phyloP scores from a whole-genome alignment of 2,888 invertebrate genomes.

The Calliopum simillimum region DNA sequence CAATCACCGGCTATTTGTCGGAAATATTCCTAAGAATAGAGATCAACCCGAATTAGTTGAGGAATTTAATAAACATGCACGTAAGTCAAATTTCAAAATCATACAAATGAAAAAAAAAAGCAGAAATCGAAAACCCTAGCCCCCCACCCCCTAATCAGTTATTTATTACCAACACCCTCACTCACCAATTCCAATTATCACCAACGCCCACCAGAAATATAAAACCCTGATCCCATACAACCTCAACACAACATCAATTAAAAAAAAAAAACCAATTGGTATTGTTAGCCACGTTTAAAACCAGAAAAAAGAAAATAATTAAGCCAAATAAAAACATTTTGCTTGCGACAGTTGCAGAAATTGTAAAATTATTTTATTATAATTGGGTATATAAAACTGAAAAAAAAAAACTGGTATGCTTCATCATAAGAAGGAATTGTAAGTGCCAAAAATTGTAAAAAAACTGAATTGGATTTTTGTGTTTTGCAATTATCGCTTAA shows the following conservation, averaged over 20 bases:
- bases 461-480: slow-evolving; percentile 64
- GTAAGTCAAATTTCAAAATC: slow-evolving; percentile 77
- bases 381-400: slow-evolving; percentile 39
- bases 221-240: not conserved
- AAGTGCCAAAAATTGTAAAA: slow-evolving; percentile 37
- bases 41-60: slow-evolving; percentile 99
- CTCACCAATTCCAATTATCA: slow-evolving; percentile 5
- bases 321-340: slow-evolving; percentile 35
- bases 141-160: not conserved
- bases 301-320: slow-evolving; percentile 4
- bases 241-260: slow-evolving; percentile 10
- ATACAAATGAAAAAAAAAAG: slow-evolving; percentile 48
- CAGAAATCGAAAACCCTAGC: slow-evolving; percentile 28
- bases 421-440: slow-evolving; percentile 39
- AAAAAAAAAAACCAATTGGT: slow-evolving; percentile 30
- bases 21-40: slow-evolving; percentile 99
- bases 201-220: slow-evolving; percentile 15
- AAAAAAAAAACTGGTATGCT: slow-evolving; percentile 39
- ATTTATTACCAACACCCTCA: too few species aligned
- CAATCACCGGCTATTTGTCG: slow-evolving; percentile 99
- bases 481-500: slow-evolving; percentile 66
- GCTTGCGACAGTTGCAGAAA: slow-evolving; percentile 60
- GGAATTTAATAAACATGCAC: slow-evolving; percentile 99
- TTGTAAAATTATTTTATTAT: slow-evolving; percentile 22
- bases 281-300: slow-evolving; percentile 42